Evolutionary conservation across 2,888 invertebrate species (phyloP).

Genomic region (Orchesella flavescens): DNA sequence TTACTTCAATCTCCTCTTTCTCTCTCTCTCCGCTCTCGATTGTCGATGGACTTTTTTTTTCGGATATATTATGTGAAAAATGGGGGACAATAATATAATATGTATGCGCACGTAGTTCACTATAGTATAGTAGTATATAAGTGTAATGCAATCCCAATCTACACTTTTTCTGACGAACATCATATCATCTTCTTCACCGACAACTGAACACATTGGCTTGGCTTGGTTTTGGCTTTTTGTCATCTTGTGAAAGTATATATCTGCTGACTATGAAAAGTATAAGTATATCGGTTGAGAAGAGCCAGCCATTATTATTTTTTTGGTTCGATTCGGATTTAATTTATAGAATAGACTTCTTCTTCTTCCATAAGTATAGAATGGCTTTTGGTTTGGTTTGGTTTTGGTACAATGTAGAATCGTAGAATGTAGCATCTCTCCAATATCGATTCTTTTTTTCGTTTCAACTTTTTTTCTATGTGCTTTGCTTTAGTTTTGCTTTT

Average conservation of each 20-base stretch:
- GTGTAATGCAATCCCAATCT: too few species aligned
- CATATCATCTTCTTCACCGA: too few species aligned
- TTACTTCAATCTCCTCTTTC: constrained; percentile 35
- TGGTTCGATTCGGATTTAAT: constrained; percentile 25
- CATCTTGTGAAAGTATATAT: too few species aligned
- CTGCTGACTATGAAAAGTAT: too few species aligned
- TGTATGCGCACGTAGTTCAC: background rate
- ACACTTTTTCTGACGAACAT: too few species aligned
- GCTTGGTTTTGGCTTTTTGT: background rate
- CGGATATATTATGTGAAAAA: constrained; percentile 17
- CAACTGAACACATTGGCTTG: background rate
- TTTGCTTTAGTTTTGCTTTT: background rate
- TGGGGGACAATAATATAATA: constrained; percentile 29
- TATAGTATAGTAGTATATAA: too few species aligned
- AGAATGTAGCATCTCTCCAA: too few species aligned
- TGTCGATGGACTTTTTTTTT: constrained; percentile 9
- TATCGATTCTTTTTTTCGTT: constrained; percentile 27
- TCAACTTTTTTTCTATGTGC: background rate
- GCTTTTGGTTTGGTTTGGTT: too few species aligned
- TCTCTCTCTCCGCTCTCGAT: constrained; percentile 8
- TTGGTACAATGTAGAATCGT: too few species aligned
- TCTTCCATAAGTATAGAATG: too few species aligned
- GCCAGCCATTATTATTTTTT: too few species aligned
- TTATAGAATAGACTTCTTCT: constrained; percentile 9
- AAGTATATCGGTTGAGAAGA: background rate